Evolutionary conservation across 2,113 vertebrate genomes (phyloP).

Genomic region (Grammomys dolichurus): DNA sequence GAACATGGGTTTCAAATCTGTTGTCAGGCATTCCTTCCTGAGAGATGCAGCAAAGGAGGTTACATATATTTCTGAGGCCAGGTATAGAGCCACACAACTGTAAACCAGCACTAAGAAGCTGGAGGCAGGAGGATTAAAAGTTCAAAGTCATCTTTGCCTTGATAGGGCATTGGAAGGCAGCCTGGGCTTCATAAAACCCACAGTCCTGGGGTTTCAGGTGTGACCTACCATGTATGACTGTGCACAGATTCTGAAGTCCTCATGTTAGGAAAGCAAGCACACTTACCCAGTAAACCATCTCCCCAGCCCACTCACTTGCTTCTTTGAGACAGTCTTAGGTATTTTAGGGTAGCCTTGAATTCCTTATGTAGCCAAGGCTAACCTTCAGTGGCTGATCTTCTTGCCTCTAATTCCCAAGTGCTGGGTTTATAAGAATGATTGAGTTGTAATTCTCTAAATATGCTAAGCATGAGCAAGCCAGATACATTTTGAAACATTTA

Average conservation of each 20-base stretch:
- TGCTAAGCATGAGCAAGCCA: slow-evolving; percentile 55
- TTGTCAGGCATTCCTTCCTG: background rate
- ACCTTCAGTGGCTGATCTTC: background rate
- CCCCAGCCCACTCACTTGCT: background rate
- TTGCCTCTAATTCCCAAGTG: background rate
- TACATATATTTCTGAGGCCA: background rate
- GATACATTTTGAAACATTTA: slow-evolving; percentile 36
- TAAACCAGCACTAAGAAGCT: background rate
- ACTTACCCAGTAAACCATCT: background rate
- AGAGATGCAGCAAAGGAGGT: background rate
- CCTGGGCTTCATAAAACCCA: background rate
- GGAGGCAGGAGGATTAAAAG: background rate
- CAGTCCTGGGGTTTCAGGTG: background rate
- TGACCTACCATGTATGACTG: background rate
- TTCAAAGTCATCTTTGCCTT: background rate
- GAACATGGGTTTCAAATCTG: background rate
- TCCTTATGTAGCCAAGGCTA: background rate
- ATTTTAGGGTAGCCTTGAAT: background rate
- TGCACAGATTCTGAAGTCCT: background rate
- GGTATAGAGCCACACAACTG: background rate
- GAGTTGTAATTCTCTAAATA: background rate
- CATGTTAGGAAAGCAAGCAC: background rate
- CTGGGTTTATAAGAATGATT: background rate
- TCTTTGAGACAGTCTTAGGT: background rate
- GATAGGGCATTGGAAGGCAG: background rate